Evolutionary conservation across 2,113 vertebrate genomes (phyloP), one percentile per base, ranked within the genome.

Genomic region (Syrmaticus mikado): DNA sequence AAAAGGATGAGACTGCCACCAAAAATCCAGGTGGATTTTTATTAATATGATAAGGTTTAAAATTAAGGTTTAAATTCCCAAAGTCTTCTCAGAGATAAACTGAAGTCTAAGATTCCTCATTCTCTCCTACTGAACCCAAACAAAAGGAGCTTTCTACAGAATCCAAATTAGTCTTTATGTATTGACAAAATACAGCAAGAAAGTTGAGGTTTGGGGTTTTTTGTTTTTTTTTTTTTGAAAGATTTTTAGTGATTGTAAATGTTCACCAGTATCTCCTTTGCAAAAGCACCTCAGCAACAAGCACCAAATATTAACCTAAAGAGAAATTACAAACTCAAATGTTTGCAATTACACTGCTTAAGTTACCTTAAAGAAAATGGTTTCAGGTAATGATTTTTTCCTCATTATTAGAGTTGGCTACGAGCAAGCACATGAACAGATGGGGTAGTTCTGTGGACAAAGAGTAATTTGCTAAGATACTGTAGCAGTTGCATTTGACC

Each of bases 391-490:
- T 24, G 41, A 45, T n/a, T 45, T 45, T 66, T 67, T 91, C 45
- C 30, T 66, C 3, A 0, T 7, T 50, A 0, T 3, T 48, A n/a
- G 30, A 4, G 3, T 16, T 12, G 5, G 32, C 58, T 72, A 72
- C 27, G 19, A 66, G 32, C 36, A 80, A 85, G 70, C 34, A 41
- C 32, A 27, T 27, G 25, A 48, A 55, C 19, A 86, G 65, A 55
- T 3, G 3, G 18, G 30, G 36, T 19, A 66, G 34, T 8, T 77
- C 52, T 36, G 73, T 36, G 57, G 21, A 72, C 12, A 72, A n/a
- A 41, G 3, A n/a, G 30, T 34, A 67, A 45, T 57, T 58, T 32
- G 16, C 61, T 57, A 57, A 79, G 55, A 17, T n/a, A 58, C 6
- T 13, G 1, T 8, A 75, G 68, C 24, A 80, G 40, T 5, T 38